Conservation (phyloP, 2,888 invertebrate genomes). For the Linnaemya vulpina region DNA sequence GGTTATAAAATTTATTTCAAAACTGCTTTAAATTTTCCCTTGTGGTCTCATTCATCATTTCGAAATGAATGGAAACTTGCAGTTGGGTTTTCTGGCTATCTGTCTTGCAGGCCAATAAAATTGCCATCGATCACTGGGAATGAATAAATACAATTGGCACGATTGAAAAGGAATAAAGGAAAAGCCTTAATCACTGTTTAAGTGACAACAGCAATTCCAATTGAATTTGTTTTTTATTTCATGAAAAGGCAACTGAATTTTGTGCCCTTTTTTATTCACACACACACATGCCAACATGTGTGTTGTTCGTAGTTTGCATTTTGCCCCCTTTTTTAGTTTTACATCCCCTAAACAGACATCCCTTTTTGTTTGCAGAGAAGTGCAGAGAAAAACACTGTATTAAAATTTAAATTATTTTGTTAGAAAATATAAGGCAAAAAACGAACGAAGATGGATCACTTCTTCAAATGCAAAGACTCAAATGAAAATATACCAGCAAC, state of each 20-base stretch:
- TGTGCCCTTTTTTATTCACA: background rate
- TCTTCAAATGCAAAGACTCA: constrained; percentile 71
- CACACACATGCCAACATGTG: constrained; percentile 37
- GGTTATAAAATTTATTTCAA: constrained; percentile 24
- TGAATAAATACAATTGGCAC: constrained; percentile 34
- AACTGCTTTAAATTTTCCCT: constrained; percentile 7
- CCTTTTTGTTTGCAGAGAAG: constrained; percentile 1
- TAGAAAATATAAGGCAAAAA: background rate
- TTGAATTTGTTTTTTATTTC: background rate
- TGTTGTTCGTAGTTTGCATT: background rate
- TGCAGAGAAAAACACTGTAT: constrained; percentile 19
- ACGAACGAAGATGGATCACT: constrained; percentile 81
- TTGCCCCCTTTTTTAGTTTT: background rate
- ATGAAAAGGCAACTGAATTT: no score
- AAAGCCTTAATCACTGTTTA: constrained; percentile 51
- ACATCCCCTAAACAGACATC: constrained; percentile 41
- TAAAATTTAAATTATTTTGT: constrained; percentile 23
- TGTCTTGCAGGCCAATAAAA: constrained; percentile 75
- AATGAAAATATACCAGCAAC: background rate
- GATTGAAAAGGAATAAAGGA: background rate
- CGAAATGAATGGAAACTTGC: constrained; percentile 23
- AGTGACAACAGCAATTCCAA: constrained; percentile 61
- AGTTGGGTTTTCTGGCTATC: constrained; percentile 25
- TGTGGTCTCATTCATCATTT: constrained; percentile 69
- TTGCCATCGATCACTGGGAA: constrained; percentile 78